Evolutionary conservation across 1,140 invertebrate genomes (phyloP), one percentile per base, ranked within the genome.

Genomic region (Hormaphis cornu): DNA sequence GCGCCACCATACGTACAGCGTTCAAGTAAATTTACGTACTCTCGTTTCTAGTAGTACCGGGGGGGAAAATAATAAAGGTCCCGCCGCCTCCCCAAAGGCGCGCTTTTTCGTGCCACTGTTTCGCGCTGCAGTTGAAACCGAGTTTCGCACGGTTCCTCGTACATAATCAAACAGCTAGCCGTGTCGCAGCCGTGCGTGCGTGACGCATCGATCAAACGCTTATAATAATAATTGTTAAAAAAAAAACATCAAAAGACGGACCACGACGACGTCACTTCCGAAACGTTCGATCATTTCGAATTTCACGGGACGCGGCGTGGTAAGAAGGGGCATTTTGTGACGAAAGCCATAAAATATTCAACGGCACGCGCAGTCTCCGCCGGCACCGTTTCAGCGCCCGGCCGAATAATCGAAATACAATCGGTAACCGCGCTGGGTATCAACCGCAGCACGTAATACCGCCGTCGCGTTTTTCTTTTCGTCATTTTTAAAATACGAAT

Each of bases 301-400:
- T 58, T 58, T 58, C 54, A 58, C 54, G 54, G 54, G 33, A 8
- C 28, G 26, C 7, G 6, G 6, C 12, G 22, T 2, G 22, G 2
- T 6, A 12, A 56, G 33, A 22, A 56, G 53, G 33, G 30, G 53
- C 54, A 30, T 33, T 46, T 66, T 66, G n/a, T 66, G 61, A 66
- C 61, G 50, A 66, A 66, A 50, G 61, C 61, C 40, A 30, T 66
- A 66, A 66, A 66, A 66, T 66, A 66, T 66, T 66, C 61, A 66
- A 66, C 40, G 44, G 61, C 61, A 66, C 61, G 61, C 44, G 33
- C 58, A n/a, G 14, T 40, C 16, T 16, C 18, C 42, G 33, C 1
- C 18, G 48, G 28, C 53, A 30, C 30, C 30, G 28, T 33, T 5
- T 12, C 28, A 2, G 16, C 16, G 14, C 53, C 53, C 14, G 18